Base-by-base conservation (phyloP, 2,888 invertebrate genomes). In the Dryadula phaetusa region DNA sequence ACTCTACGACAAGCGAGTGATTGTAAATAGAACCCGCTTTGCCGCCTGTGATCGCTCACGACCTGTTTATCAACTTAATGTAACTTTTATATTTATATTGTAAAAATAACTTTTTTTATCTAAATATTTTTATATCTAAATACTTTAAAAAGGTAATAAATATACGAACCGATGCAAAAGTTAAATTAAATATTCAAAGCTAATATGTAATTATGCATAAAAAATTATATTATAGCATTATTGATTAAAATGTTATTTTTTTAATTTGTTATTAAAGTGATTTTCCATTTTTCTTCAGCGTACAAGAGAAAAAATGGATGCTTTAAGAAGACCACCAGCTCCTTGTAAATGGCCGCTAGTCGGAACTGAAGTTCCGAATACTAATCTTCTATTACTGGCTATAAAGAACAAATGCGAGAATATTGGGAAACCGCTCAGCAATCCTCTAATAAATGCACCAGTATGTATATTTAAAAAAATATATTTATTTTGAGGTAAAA, bases 11-110 rank as follows among this genome's bases (percentile, higher is more conserved):
- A 74, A 76, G 0, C 79, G 83, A 1, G 90, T 92, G 7, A 80
- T 89, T 20, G 82, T 92, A 60, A 91, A 90, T 69, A 76, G 88
- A n/a, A 89, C 90, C 0, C 77, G 79, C 32, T 84, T 85, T 72
- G 85, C 90, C 0, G 90, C 92, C 0, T 92, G 92, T 73, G 92
- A 92, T 70, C 80, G 92, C 5, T 85, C 87, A 8, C 77, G 92
- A 1, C 79, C 86, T 0, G 58, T 89, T 25, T 92, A 92, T 67
- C 76, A 84, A 12, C 72, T 90, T 16, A 87, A 88, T 79, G 90
- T 79, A 67, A 18, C 14, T 42, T 10, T 37, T 56, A n/a, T 37
- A 6, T 37, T 37, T 12, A 12, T 37, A 12, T 37, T 37, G 2
- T 8, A 32, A n/a, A n/a, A n/a, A n/a, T n/a, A n/a, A n/a, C n/a